phyloP scores from a whole-genome alignment of 2,113 vertebrate genomes.

The Dipodomys ordii region DNA sequence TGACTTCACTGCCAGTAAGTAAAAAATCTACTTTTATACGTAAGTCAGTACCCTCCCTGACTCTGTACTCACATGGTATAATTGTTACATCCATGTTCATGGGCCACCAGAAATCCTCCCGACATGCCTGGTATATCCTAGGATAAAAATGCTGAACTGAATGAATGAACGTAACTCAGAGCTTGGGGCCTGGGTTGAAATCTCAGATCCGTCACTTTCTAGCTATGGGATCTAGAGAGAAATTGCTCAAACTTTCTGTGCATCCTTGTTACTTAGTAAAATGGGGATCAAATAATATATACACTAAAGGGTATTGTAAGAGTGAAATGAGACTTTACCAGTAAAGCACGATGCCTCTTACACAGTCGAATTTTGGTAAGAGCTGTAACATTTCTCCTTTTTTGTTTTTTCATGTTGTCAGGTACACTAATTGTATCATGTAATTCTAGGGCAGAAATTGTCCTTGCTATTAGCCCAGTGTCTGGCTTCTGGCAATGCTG shows the following conservation, averaged over 20 bases:
- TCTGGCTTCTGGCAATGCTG: background rate
- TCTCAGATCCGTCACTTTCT: background rate
- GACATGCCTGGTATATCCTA: background rate
- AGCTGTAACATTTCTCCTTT: background rate
- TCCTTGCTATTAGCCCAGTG: background rate
- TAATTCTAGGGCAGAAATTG: constrained; percentile 10
- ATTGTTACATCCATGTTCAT: background rate
- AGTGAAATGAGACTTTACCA: background rate
- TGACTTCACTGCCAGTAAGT: constrained; percentile 46
- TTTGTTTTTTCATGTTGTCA: background rate
- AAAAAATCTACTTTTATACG: background rate
- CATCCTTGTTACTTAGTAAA: background rate
- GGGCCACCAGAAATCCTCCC: background rate
- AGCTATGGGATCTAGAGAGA: background rate
- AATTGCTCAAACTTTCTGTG: background rate
- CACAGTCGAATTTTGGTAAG: background rate
- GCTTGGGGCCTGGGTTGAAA: background rate
- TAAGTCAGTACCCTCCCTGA: background rate
- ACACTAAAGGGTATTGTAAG: background rate
- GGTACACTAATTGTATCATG: background rate
- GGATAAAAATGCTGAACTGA: background rate
- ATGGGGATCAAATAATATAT: background rate
- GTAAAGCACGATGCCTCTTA: background rate
- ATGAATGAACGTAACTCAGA: background rate
- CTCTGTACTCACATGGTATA: background rate